Evolutionary conservation across 2,888 invertebrate genomes (phyloP).

Genomic region (Norana najaformis): DNA sequence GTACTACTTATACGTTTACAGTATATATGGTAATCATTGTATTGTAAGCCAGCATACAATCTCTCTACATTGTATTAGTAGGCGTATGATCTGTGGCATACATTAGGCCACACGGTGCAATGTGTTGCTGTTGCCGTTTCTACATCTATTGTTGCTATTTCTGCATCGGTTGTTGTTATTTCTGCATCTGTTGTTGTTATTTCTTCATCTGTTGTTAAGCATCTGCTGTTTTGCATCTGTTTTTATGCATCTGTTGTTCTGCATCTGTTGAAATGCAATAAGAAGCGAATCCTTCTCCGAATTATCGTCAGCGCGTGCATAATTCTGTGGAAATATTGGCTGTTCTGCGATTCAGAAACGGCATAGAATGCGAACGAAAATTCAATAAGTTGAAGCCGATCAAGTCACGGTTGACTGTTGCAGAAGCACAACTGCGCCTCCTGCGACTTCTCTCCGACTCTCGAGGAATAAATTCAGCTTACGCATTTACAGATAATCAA

Average conservation of each 20-base stretch:
- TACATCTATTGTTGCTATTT: neutral
- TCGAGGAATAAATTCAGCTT: neutral
- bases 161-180: neutral
- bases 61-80: neutral
- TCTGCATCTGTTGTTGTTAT: neutral
- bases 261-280: neutral
- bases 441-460: neutral
- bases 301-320: neutral
- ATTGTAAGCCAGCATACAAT: neutral
- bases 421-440: neutral
- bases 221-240: neutral
- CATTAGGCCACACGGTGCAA: neutral
- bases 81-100: neutral
- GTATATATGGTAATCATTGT: neutral
- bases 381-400: constrained; percentile 3
- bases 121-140: neutral
- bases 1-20: too few species aligned
- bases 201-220: neutral
- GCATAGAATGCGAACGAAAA: neutral
- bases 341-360: neutral
- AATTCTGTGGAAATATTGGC: neutral
- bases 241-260: neutral
- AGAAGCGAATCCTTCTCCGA: neutral
- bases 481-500: neutral
- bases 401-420: neutral